Evolutionary conservation across 2,888 invertebrate species (phyloP), one percentile per base, ranked within the genome.

Genomic region (Chydorus sphaericus): DNA sequence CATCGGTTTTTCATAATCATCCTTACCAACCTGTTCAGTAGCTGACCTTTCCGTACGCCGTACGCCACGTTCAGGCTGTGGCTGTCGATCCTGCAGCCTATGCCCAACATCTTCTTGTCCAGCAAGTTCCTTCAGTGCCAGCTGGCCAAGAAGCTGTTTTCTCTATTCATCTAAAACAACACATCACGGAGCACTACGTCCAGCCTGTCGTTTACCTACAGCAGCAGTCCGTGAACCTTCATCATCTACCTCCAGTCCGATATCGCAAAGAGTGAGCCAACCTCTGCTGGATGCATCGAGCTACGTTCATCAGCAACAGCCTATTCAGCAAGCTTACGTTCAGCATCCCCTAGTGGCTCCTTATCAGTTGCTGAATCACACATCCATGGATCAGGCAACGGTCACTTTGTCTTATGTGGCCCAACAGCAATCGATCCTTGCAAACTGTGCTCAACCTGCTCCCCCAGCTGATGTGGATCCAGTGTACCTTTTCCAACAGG

Each of bases 341-440:
- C 62, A 58, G 58, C 63, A 62, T 20, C 64, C 64, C 48, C 62
- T 60, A 52, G 59, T 54, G 48, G 59, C 62, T 30, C 63, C 61
- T 37, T 62, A 63, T 18, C 61, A 61, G 30, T 62, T 20, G 14
- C 28, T 29, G 1, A 20, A 16, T 11, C 50, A 26, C 3, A 26
- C 26, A 4, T 29, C 50, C n/a, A n/a, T n/a, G n/a, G n/a, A n/a
- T n/a, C n/a, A n/a, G n/a, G n/a, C n/a, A 4, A n/a, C n/a, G 37
- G n/a, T 37, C 16, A 16, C n/a, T n/a, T n/a, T n/a, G n/a, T n/a
- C n/a, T 4, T 4, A 37, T 37, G 37, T n/a, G 16, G n/a, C n/a
- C 26, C 60, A 30, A 38, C 55, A 60, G 39, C 59, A 59, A 29
- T 16, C 39, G 38, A 28, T 38, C n/a, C 50, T 28, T 11, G 8